Percentiles rank a stretch among this genome's conserved stretches.
These are phyloP conservation scores for Zeus faber DNA, from an alignment of 2,113 vertebrate species.

Conservation along the genomic window DNA sequence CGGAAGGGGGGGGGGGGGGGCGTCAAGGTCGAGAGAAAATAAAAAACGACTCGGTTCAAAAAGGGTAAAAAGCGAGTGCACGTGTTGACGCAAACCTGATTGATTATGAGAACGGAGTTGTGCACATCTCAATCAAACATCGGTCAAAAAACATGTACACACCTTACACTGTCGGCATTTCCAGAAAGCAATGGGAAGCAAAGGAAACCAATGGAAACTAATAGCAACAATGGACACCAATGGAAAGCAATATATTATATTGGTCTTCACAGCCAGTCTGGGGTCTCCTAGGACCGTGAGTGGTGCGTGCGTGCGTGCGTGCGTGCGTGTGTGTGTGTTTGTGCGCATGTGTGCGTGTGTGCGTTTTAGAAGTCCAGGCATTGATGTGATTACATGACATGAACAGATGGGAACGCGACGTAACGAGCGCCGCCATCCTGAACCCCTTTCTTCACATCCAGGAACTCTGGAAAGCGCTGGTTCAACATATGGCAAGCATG, in stretches of 20 bases:
- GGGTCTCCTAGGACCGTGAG: neutral
- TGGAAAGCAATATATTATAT: too few species aligned
- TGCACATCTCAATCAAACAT: slow-evolving; percentile 26
- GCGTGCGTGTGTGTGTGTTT: slow-evolving; percentile 33
- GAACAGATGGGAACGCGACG: slow-evolving; percentile 52
- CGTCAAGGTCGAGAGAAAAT: slow-evolving; percentile 56
- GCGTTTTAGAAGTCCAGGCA: slow-evolving; percentile 25
- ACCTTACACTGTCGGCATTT: neutral
- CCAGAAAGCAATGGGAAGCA: slow-evolving; percentile 1
- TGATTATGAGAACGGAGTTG: too few species aligned
- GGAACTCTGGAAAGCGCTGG: slow-evolving; percentile 26
- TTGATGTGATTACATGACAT: slow-evolving; percentile 44
- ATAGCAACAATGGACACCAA: too few species aligned
- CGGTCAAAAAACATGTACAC: too few species aligned
- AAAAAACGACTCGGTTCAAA: slow-evolving; percentile 18
- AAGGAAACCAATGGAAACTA: slow-evolving; percentile 7
- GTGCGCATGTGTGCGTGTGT: slow-evolving; percentile 46
- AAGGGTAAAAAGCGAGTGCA: neutral
- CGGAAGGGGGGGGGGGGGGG: slow-evolving; percentile 4
- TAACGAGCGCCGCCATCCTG: slow-evolving; percentile 32
- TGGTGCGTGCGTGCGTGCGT: slow-evolving; percentile 15
- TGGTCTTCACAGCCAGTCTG: slow-evolving; percentile 8
- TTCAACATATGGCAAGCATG: slow-evolving; percentile 50
- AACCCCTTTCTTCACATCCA: slow-evolving; percentile 9
- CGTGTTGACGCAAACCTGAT: too few species aligned